Evolutionary conservation across 2,113 vertebrate species (phyloP).

Genomic region (Megaptera novaeangliae): DNA sequence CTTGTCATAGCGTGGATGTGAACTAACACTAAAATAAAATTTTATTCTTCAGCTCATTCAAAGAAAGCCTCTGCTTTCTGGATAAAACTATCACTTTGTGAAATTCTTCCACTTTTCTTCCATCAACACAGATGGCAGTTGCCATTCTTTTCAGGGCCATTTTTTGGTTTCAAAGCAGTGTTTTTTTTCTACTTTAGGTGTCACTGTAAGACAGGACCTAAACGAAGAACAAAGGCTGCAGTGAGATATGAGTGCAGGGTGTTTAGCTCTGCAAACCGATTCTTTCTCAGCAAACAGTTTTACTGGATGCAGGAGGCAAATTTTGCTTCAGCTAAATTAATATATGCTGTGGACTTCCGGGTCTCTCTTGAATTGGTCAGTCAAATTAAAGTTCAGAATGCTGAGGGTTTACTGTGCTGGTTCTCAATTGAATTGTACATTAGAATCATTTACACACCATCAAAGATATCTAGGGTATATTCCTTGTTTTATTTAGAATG

Average conservation of each 20-base stretch:
- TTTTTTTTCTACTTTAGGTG: not conserved
- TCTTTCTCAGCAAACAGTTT: not conserved
- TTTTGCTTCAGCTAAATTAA: constrained; percentile 2
- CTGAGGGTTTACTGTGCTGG: not conserved
- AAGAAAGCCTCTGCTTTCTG: not conserved
- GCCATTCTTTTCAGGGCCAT: not conserved
- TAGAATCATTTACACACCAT: not conserved
- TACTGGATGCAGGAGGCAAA: not conserved
- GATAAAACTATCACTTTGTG: not conserved
- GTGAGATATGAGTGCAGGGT: not conserved
- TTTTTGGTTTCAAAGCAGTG: not conserved
- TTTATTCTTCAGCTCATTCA: not conserved
- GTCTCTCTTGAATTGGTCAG: not conserved
- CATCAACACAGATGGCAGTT: not conserved
- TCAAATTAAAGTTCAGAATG: constrained; percentile 16
- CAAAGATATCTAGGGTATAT: not conserved
- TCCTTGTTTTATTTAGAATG: not conserved
- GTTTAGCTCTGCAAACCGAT: not conserved
- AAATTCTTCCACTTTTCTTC: not conserved
- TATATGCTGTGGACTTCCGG: not conserved
- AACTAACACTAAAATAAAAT: not conserved
- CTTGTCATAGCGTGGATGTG: not conserved
- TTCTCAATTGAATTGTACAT: not conserved
- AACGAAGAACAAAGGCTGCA: not conserved
- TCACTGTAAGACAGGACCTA: not conserved